Base-by-base conservation (phyloP, 2,797 vertebrate species). In the Bothrops alternatus region DNA sequence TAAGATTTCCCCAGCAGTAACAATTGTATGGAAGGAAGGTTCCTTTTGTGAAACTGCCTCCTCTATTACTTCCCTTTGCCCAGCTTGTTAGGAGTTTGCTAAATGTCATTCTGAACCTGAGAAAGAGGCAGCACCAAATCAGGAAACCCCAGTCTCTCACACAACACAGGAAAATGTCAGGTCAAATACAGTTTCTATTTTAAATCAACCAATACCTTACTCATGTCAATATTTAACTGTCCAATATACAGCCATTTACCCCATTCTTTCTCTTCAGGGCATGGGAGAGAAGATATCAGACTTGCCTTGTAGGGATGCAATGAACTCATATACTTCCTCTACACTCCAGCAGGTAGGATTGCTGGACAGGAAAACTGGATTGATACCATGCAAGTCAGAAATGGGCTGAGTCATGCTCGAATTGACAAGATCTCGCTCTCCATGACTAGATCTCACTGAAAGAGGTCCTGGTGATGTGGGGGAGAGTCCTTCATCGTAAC, bases 271-370 rank as follows among this genome's bases (percentile, higher is more conserved):
- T n/a, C 25, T n/a, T 90, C 89, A n/a, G 90, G 28, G 88, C 26
- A 28, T 8, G 8, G 18, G 1, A 20, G 28, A 12, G 26, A 56
- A 14, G 26, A 55, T 82, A 65, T 26, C 78, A 69, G 91, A 78
- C 97, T 93, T 56, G 99, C 99, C 99, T 98, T 99, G 99, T 94
- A 99, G 97, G 18, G 99, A 99, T 3, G 99, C 98, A 92, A 99
- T 99, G 91, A 99, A 99, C 95, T 98, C 98, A 0, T 98, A 99
- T 92, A 99, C 99, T 96, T 99, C 99, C 57, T 99, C 99, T 93
- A 99, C 99, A 5, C 98, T 99, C 99, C 99, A 99, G 50, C 98
- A 98, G 93, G 98, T 98, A 3, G 99, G 99, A 92, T 98, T 99
- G 26, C 98, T 98, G 26, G 99, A 99, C 53, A 99, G 97, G 94